A percentile compares a stretch with the other conserved stretches of the same genome.
phyloP scores from a whole-genome alignment of 2,888 invertebrate genomes.

The Argynnis bischoffii region DNA sequence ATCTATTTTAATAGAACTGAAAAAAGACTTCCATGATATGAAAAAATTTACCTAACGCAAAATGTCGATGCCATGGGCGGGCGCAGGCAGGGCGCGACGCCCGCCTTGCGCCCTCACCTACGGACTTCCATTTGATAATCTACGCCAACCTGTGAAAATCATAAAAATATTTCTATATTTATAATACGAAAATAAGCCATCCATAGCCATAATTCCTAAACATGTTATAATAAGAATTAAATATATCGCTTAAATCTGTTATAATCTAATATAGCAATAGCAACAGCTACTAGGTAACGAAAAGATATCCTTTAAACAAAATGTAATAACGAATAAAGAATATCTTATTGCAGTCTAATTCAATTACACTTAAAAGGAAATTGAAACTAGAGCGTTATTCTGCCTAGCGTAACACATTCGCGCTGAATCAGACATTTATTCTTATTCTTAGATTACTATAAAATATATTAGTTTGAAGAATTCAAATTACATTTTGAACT shows the following conservation, averaged over 20 bases:
- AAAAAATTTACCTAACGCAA: constrained; percentile 58
- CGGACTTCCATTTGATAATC: constrained; percentile 62
- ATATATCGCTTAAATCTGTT: too few relatives aligned
- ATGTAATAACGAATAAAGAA: constrained; percentile 21
- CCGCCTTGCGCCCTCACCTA: constrained; percentile 78
- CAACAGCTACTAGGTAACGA: not conserved
- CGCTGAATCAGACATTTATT: constrained; percentile 7
- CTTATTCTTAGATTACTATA: constrained; percentile 4
- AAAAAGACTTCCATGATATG: not conserved
- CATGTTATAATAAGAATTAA: too few relatives aligned
- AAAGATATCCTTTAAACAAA: too few relatives aligned
- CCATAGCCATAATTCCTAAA: too few relatives aligned
- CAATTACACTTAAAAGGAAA: constrained; percentile 71
- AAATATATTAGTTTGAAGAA: not conserved
- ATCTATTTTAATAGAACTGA: too few relatives aligned
- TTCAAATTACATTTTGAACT: not conserved
- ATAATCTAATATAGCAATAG: too few relatives aligned
- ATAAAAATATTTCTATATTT: not conserved
- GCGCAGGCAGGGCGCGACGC: constrained; percentile 73
- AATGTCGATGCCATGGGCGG: constrained; percentile 76
- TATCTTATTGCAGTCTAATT: constrained; percentile 51
- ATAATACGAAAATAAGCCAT: too few relatives aligned
- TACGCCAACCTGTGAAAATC: constrained; percentile 56
- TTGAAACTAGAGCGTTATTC: constrained; percentile 56
- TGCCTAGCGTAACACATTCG: constrained; percentile 16